These are phyloP conservation scores for Motacilla alba DNA, from an alignment of 2,113 vertebrate species.

Conservation along the genomic window DNA sequence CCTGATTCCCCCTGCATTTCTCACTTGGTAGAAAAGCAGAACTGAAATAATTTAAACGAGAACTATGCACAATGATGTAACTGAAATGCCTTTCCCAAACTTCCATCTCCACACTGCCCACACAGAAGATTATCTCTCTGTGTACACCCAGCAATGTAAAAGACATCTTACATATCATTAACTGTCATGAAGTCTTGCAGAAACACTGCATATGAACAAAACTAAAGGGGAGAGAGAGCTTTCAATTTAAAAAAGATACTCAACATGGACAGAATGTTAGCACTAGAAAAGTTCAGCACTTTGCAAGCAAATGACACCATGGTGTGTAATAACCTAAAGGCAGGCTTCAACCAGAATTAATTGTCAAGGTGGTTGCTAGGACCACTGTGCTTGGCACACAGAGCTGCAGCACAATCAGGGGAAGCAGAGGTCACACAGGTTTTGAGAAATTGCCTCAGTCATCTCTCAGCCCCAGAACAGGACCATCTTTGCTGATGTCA, in stretches of 20 bases:
- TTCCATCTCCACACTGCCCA: neutral
- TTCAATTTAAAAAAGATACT: neutral
- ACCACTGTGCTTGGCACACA: neutral
- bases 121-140: neutral
- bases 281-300: neutral
- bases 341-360: neutral
- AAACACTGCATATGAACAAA: neutral
- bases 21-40: neutral
- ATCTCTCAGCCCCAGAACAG: neutral
- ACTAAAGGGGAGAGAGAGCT: neutral
- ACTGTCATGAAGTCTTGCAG: neutral
- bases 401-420: neutral
- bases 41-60: neutral
- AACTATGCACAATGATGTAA: neutral
- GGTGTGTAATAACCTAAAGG: neutral
- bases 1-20: neutral
- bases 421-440: neutral
- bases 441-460: neutral
- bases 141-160: neutral
- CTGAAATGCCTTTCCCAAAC: neutral
- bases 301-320: neutral
- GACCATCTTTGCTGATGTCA: neutral
- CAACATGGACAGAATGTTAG: fast-evolving
- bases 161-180: neutral
- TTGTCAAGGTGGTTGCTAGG: neutral